Conservation (phyloP, 2,888 invertebrate species). For the Didymodactylos carnosus region DNA sequence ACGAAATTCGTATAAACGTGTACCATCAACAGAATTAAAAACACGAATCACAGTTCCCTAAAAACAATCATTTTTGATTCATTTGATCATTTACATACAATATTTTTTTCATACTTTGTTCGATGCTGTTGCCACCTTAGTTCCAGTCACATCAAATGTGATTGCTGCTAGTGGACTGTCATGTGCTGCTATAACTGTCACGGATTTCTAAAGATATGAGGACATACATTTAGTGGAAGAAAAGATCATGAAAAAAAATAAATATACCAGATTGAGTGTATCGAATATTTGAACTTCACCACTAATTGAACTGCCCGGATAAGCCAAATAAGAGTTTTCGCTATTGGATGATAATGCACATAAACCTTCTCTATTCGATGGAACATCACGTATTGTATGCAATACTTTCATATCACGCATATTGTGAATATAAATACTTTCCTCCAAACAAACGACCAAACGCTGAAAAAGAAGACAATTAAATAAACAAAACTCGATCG, state of each 20-base stretch:
- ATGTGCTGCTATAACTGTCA: constrained; percentile 88
- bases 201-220: constrained; percentile 51
- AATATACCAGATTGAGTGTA: constrained; percentile 59
- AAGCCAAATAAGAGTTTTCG: constrained; percentile 79
- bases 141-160: constrained; percentile 67
- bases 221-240: neutral
- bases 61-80: neutral
- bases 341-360: constrained; percentile 71
- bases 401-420: constrained; percentile 88
- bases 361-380: constrained; percentile 74
- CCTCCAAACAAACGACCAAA: constrained; percentile 85
- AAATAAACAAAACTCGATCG: neutral
- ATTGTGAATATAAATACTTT: constrained; percentile 90
- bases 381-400: constrained; percentile 92
- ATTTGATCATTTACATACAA: neutral
- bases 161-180: constrained; percentile 83
- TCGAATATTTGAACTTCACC: constrained; percentile 92
- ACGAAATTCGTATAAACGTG: constrained; percentile 77
- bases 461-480: too few species aligned
- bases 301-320: constrained; percentile 75
- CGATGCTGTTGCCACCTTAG: constrained; percentile 40
- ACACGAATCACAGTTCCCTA: constrained; percentile 90
- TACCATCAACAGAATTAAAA: constrained; percentile 62
- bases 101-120: constrained; percentile 25
- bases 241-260: neutral